These are phyloP conservation scores for Camponotus fellah DNA, from an alignment of 2,888 invertebrate genomes.

Conservation along the genomic window DNA sequence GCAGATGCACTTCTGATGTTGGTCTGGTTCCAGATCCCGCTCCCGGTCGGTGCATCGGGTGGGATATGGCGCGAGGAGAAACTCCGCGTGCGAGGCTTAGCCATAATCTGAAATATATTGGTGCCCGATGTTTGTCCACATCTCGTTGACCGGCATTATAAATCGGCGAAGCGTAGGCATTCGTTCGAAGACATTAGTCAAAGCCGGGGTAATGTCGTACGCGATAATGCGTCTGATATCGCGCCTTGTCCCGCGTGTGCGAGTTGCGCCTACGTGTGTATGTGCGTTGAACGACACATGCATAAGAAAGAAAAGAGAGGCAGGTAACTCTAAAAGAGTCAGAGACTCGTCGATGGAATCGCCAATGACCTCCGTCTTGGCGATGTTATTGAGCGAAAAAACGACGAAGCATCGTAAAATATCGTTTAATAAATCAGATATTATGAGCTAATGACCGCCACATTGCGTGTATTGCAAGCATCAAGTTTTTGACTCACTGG, in stretches of 20 bases:
- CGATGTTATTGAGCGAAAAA: constrained; percentile 36
- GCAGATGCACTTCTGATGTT: constrained; percentile 80
- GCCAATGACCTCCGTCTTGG: constrained; percentile 63
- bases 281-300: constrained; percentile 26
- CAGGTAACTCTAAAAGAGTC: constrained; percentile 69
- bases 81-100: constrained; percentile 74
- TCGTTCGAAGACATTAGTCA: constrained; percentile 86
- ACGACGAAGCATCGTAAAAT: constrained; percentile 47
- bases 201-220: constrained; percentile 84
- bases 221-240: constrained; percentile 85
- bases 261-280: constrained; percentile 27
- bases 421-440: constrained; percentile 59
- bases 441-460: constrained; percentile 32
- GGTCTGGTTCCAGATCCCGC: constrained; percentile 75
- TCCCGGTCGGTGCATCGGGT: constrained; percentile 66
- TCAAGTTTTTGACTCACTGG: constrained; percentile 5
- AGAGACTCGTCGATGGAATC: constrained; percentile 67
- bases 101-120: constrained; percentile 86
- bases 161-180: constrained; percentile 86
- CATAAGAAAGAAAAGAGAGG: constrained; percentile 37
- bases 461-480: not conserved
- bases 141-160: constrained; percentile 86
- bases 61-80: constrained; percentile 68
- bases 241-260: constrained; percentile 69
- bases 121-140: constrained; percentile 85